Base-by-base conservation (phyloP, 2,888 invertebrate genomes). In the Tenthredo scrophulariae region DNA sequence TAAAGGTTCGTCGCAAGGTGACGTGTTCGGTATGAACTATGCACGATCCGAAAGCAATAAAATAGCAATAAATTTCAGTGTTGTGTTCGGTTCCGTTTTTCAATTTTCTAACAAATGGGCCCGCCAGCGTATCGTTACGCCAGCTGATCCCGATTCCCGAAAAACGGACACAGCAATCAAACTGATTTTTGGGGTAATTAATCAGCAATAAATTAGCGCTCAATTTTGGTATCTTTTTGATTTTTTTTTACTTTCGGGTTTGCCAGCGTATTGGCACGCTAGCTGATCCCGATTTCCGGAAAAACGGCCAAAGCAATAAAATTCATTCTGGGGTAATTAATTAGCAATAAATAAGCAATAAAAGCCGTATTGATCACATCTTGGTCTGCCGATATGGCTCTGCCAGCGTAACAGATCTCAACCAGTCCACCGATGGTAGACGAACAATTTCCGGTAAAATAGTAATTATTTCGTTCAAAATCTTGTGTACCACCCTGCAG, bases 321-420 rank as follows among this genome's bases (percentile, higher is more conserved):
- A 77, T 77, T 54, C 0, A 77, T 77, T 77, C 29, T 18, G 29
- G 50, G n/a, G 77, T 18, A 77, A 77, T 77, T 77, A 77, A 77
- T 77, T 77, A 77, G 50, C 77, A 77, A 54, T 54, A 50, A 77
- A 77, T 77, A 77, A 77, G 75, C 75, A 77, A 77, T 77, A 50
- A 77, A 77, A 77, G 33, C 4, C 54, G 50, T 50, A 77, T 50
- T n/a, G 29, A 33, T 77, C 54, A 7, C 50, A 54, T 77, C 50
- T 15, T 77, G 77, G 54, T 77, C 77, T 29, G 77, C 50, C 26
- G 77, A 26, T 54, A 77, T 77, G 77, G 77, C 22, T 43, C 43
- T 43, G 43, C 43, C 77, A 77, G 50, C 77, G 46, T 77, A 77
- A 77, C 77, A 50, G 46, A 77, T 77, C 46, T 77, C 33, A n/a